Base-by-base conservation (phyloP, 35 echinoderm and acorn worm species). In the Acanthaster planci region DNA sequence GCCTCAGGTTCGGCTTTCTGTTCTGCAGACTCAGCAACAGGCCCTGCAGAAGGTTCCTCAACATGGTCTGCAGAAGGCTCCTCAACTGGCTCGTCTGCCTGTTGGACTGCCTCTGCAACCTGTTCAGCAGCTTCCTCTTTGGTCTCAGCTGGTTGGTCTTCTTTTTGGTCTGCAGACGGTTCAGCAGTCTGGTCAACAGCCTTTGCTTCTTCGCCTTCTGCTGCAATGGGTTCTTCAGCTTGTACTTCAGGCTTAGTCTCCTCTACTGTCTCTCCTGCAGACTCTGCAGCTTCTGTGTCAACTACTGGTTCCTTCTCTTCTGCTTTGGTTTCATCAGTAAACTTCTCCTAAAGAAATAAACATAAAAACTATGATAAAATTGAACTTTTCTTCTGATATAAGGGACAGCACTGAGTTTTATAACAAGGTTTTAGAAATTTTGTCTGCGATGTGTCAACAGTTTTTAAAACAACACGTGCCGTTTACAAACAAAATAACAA, bases 181-280 rank as follows among this genome's bases (percentile, higher is more conserved):
- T 78, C 31, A 51, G 79, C 34, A 78, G 26, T 39, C 84, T 82
- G 27, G 30, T 72, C 88, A 79, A 84, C 79, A 19, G 34, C 38
- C 29, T 81, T 53, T 17, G 64, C 37, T 40, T 30, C 80, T 85
- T 78, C 84, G 21, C 77, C 87, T 19, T 39, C 18, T 87, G 52
- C 23, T 39, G n/a, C n/a, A n/a, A n/a, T n/a, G n/a, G 60, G 10
- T 79, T 83, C 50, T 31, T 88, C 42, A 55, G 39, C 55, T 76
- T 67, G 36, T 9, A 8, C 38, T 60, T 81, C 90, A 44, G 60
- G 37, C 44, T 37, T 38, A 35, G 38, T 10, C 26, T 67, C 60
- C 44, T 86, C 64, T 78, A 44, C 31, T 53, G 82, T 18, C 39
- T 78, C 79, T 38, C 78, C 47, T 50, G 51, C 34, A 22, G 21